Evolutionary conservation across 2,797 vertebrate species (phyloP).

Genomic region (Dermochelys coriacea): DNA sequence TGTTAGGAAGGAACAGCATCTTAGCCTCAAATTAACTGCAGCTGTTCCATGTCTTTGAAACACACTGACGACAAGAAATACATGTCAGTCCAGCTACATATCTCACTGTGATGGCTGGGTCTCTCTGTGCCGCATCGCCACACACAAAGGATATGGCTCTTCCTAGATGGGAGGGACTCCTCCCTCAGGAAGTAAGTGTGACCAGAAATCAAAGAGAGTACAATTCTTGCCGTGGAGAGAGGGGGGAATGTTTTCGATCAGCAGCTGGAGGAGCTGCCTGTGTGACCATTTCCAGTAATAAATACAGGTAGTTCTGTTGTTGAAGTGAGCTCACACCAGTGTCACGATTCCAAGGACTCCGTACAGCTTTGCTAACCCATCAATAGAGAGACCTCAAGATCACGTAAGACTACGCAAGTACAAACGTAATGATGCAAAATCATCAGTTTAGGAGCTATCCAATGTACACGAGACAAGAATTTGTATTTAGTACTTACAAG

Average conservation of each 20-base stretch:
- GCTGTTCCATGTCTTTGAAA: background rate
- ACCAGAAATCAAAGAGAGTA: background rate
- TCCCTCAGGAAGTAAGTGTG: fast-evolving
- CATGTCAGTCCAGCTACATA: background rate
- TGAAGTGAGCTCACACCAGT: fast-evolving
- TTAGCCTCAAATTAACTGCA: background rate
- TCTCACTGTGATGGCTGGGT: background rate
- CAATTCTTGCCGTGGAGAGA: background rate
- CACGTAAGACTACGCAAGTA: background rate
- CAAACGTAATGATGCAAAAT: background rate
- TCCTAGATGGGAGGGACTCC: fast-evolving
- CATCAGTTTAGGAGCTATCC: background rate
- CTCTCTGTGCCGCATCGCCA: background rate
- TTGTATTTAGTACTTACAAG: background rate
- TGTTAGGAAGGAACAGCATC: background rate
- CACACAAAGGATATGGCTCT: background rate
- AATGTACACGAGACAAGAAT: background rate
- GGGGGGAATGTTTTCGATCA: background rate
- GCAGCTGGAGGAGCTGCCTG: fast-evolving
- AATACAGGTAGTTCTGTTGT: background rate
- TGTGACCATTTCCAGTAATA: background rate
- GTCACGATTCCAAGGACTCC: background rate
- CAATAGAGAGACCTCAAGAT: background rate
- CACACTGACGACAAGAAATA: fast-evolving
- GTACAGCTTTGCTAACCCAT: fast-evolving